These are phyloP conservation scores for Serinus canaria DNA, from an alignment of 2,113 vertebrate species.

Conservation along the genomic window DNA sequence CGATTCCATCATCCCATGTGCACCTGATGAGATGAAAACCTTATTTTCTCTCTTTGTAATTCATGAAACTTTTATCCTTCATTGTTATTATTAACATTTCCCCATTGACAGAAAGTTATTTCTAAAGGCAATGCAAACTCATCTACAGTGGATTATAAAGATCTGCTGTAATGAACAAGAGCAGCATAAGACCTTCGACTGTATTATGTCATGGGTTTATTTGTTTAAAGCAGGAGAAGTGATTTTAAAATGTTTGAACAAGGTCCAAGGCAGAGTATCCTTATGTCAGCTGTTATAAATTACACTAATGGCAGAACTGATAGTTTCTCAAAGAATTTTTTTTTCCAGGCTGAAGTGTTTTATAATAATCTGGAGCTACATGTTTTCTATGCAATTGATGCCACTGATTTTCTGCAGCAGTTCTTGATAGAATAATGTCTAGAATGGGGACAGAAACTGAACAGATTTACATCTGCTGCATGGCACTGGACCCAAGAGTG, in stretches of 20 bases:
- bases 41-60: background rate
- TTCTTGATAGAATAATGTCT: background rate
- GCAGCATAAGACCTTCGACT: background rate
- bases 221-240: conserved; percentile 8
- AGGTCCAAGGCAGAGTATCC: background rate
- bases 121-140: background rate
- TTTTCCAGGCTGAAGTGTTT: background rate
- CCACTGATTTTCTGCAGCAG: background rate
- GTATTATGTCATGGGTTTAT: background rate
- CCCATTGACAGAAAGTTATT: background rate
- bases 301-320: background rate
- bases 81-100: background rate
- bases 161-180: background rate
- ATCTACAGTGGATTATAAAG: background rate
- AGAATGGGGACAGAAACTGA: background rate
- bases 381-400: background rate
- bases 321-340: background rate
- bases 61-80: background rate
- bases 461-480: background rate
- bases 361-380: background rate
- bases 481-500: background rate
- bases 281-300: conserved; percentile 1
- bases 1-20: background rate
- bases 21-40: background rate
- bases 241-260: conserved; percentile 44